Evolutionary conservation across 2,113 vertebrate genomes (phyloP).

Genomic region (Pachypanchax playfairii): DNA sequence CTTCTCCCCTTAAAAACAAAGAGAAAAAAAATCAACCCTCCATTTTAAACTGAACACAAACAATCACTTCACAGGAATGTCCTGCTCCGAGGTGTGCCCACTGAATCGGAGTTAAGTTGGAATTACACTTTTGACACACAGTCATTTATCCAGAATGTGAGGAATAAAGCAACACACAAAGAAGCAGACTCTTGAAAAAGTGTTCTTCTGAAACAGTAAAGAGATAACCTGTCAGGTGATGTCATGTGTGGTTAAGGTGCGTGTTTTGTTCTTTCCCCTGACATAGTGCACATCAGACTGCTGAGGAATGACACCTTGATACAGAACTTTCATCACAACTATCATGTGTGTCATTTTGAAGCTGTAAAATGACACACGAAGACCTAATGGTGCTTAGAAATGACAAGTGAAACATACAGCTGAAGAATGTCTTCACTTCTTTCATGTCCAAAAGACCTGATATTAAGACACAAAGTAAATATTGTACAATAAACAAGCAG

Average conservation of each 20-base stretch:
- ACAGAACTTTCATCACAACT: neutral
- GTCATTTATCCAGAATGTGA: neutral
- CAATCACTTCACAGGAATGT: neutral
- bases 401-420: neutral
- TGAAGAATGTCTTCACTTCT: too few relatives aligned
- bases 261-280: neutral
- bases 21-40: neutral
- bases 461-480: too few relatives aligned
- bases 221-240: neutral
- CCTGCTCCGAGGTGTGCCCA: neutral
- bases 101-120: neutral
- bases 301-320: neutral
- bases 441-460: too few relatives aligned
- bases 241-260: neutral
- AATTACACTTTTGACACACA: neutral
- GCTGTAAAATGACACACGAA: neutral
- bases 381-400: neutral
- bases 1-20: constrained; percentile 81
- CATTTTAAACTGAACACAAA: neutral
- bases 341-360: neutral
- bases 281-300: neutral
- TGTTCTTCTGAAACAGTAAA: neutral
- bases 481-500: too few relatives aligned
- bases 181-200: neutral
- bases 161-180: neutral